phyloP scores from a whole-genome alignment of 2,888 invertebrate genomes.

The Neoitamus cyanurus region DNA sequence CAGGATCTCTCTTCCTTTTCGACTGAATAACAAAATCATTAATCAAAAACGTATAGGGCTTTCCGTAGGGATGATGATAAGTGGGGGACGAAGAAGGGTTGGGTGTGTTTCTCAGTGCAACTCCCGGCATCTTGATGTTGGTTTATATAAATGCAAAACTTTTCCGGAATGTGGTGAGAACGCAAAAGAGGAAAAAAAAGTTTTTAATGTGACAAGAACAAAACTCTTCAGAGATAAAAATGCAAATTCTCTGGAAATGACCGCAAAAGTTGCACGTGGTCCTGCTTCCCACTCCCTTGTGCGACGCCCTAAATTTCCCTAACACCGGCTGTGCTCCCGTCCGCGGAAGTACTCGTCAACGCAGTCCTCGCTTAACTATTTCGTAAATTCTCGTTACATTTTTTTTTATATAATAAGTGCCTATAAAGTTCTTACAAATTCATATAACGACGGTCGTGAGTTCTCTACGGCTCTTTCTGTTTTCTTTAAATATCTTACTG shows the following conservation, averaged over 20 bases:
- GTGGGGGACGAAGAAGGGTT: background rate
- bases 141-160: slow-evolving; percentile 7
- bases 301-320: background rate
- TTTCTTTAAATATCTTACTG: slow-evolving; percentile 14
- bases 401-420: slow-evolving; percentile 36
- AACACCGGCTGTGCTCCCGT: background rate
- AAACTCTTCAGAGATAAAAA: background rate
- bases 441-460: slow-evolving; percentile 40
- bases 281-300: background rate
- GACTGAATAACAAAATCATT: slow-evolving; percentile 34
- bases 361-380: slow-evolving; percentile 1
- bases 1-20: slow-evolving; percentile 23
- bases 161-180: background rate
- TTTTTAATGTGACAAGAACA: background rate
- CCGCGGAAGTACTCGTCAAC: background rate
- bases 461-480: background rate
- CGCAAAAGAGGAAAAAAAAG: background rate
- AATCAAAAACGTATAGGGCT: background rate
- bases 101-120: background rate
- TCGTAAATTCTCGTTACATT: slow-evolving; percentile 30
- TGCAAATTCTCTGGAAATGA: slow-evolving; percentile 4
- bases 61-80: background rate
- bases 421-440: slow-evolving; percentile 45
- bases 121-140: background rate
- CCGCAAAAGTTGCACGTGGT: background rate